Percentiles rank a stretch among this genome's conserved stretches.
phyloP scores from a whole-genome alignment of 2,888 invertebrate species.

The Agonum fuliginosum region DNA sequence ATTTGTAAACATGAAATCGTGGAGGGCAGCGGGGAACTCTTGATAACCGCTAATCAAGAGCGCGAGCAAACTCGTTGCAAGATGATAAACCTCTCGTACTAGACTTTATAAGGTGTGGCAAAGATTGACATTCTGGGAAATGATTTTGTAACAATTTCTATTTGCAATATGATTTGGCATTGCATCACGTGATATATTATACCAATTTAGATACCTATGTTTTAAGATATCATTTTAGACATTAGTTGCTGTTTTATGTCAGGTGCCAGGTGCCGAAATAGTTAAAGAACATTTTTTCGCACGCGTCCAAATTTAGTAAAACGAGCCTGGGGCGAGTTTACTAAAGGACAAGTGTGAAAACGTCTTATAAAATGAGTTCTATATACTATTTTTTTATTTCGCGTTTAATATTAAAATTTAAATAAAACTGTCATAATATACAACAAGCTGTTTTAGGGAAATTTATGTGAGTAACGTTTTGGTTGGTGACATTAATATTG shows the following conservation, averaged over 20 bases:
- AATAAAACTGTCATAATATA: too few relatives aligned
- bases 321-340: too few relatives aligned
- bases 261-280: neutral
- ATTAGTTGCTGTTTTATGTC: neutral
- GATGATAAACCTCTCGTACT: slow-evolving; percentile 5
- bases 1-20: neutral
- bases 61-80: neutral
- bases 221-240: neutral
- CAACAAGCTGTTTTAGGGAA: too few relatives aligned
- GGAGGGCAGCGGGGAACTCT: neutral
- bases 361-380: too few relatives aligned
- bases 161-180: slow-evolving; percentile 13
- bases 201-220: slow-evolving; percentile 7
- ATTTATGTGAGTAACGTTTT: too few relatives aligned
- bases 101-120: slow-evolving; percentile 3
- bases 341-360: too few relatives aligned
- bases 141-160: slow-evolving; percentile 33
- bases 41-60: slow-evolving; percentile 40
- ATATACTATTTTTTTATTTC: too few relatives aligned
- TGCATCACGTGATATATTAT: neutral
- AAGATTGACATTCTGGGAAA: slow-evolving; percentile 14
- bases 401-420: too few relatives aligned
- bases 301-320: too few relatives aligned
- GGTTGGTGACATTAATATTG: too few relatives aligned
- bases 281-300: neutral